Base-by-base conservation (phyloP, 1,140 invertebrate species). In the Drosophila subpulchrella region DNA sequence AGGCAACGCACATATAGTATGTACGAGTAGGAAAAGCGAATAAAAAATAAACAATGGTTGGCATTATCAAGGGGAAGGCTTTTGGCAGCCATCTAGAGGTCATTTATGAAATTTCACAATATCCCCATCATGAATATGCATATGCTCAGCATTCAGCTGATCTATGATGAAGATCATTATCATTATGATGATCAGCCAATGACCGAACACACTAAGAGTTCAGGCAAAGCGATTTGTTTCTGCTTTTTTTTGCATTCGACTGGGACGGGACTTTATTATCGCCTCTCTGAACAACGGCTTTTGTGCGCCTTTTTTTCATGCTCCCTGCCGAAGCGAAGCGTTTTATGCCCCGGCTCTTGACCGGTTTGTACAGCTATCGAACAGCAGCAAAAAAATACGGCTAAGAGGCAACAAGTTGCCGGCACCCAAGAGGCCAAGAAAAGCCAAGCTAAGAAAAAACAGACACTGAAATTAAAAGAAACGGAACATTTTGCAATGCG, bases 321-420 rank as follows among this genome's bases (percentile, higher is more conserved):
- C 53, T 62, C 44, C 32, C 24, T 55, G 61, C 66, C 51, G 41
- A 41, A 72, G 30, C 68, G 56, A 56, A 81, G 61, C 78, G 68
- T 68, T 82, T 75, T 77, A 83, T 86, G 75, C 53, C 59, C 39
- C 67, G 83, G 83, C 79, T 88, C 84, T 86, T 86, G 83, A 86
- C 83, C 84, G 83, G 83, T 89, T 86, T 86, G 72, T 86, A 89
- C 83, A 88, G 79, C 84, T 86, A 89, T 59, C 17, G 68, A 68
- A 55, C 66, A 50, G 27, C 53, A 63, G 54, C 53, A 58, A 36
- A 27, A 27, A 60, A 58, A 58, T 17, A 42, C 70, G 62, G 71
- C 54, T 55, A 30, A 59, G 63, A 56, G 46, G 15, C 61, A 83
- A 79, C 63, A 67, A 67, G 56, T 78, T 60, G 47, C 78, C 68